These are phyloP conservation scores for Shargacucullia verbasci DNA, from an alignment of 2,888 invertebrate genomes.

Conservation along the genomic window DNA sequence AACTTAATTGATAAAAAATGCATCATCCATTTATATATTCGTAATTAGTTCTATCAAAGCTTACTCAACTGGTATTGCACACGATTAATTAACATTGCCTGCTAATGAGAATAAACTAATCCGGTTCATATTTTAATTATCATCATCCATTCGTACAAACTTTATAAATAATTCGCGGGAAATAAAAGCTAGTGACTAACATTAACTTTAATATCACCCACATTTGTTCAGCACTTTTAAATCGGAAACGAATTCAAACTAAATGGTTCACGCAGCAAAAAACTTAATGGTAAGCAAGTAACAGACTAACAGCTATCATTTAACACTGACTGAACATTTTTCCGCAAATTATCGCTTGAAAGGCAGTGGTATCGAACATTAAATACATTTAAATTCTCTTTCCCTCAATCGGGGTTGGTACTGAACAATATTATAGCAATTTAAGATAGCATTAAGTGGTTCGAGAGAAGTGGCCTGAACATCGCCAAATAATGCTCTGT, in stretches of 20 bases:
- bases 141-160: not conserved
- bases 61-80: too few relatives aligned
- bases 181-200: not conserved
- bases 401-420: slow-evolving; percentile 53
- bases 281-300: slow-evolving; percentile 39
- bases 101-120: too few relatives aligned
- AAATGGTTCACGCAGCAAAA: slow-evolving; percentile 38
- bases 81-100: too few relatives aligned
- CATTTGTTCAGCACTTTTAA: slow-evolving; percentile 17
- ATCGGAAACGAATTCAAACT: slow-evolving; percentile 10
- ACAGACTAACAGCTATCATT: slow-evolving; percentile 26
- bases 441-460: slow-evolving; percentile 71
- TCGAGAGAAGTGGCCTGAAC: slow-evolving; percentile 71
- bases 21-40: too few relatives aligned
- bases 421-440: slow-evolving; percentile 65
- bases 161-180: too few relatives aligned
- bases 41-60: too few relatives aligned
- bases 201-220: slow-evolving; percentile 9
- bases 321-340: slow-evolving; percentile 33
- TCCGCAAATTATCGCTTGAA: slow-evolving; percentile 41
- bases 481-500: slow-evolving; percentile 70
- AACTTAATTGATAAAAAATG: too few relatives aligned
- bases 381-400: slow-evolving; percentile 58
- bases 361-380: slow-evolving; percentile 38
- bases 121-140: too few relatives aligned